Conservation (phyloP, 2,113 vertebrate genomes). For the Clupea harengus region DNA sequence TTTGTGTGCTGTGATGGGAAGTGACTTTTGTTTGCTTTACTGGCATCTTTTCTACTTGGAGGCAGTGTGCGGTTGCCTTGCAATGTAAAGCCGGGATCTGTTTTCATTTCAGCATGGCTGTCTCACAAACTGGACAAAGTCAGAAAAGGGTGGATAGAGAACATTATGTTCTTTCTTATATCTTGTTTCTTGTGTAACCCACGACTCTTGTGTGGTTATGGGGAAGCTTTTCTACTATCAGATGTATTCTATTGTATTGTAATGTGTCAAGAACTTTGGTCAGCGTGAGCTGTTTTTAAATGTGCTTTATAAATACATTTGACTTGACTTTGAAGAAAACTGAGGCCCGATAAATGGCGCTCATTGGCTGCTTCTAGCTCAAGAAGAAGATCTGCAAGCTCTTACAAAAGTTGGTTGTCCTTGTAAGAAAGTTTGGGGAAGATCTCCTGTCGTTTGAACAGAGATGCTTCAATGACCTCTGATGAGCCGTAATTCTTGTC, state of each 20-base stretch:
- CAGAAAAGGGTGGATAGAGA: neutral
- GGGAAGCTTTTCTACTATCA: neutral
- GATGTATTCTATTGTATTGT: neutral
- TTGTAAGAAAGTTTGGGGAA: conserved; percentile 1
- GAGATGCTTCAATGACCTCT: neutral
- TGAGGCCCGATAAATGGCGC: neutral
- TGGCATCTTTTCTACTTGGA: neutral
- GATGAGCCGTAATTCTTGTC: neutral
- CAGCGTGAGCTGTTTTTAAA: too few species aligned
- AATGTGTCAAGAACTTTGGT: too few species aligned
- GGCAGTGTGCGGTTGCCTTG: neutral
- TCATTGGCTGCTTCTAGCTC: neutral
- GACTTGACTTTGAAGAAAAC: neutral
- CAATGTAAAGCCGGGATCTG: neutral
- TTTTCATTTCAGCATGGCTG: neutral
- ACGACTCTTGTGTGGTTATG: neutral
- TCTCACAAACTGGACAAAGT: neutral
- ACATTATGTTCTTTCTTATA: neutral
- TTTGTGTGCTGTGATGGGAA: neutral
- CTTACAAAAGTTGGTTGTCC: neutral
- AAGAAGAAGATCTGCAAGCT: too few species aligned
- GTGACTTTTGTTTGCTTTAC: neutral
- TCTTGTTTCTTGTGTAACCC: neutral
- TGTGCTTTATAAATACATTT: too few species aligned
- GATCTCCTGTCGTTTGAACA: neutral